These are phyloP conservation scores for Psilanteris sp. DNA, from an alignment of 1,140 invertebrate genomes.

Conservation along the genomic window DNA sequence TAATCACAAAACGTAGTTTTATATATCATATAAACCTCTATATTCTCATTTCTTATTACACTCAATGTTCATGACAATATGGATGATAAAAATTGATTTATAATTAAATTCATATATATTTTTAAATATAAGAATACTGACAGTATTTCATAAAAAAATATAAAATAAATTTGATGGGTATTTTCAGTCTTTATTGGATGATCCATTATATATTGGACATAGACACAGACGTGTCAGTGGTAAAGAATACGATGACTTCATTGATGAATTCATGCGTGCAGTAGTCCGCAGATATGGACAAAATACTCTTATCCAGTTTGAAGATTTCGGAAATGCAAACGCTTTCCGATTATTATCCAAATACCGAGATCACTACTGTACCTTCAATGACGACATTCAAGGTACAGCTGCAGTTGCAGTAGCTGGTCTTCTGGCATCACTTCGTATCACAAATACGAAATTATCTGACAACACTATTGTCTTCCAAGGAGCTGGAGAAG, in stretches of 20 bases:
- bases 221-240: slow-evolving; percentile 90
- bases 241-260: slow-evolving; percentile 91
- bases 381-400: slow-evolving; percentile 98
- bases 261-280: slow-evolving; percentile 98
- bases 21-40: too few species aligned
- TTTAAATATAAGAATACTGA: too few species aligned
- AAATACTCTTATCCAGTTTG: slow-evolving; percentile 93
- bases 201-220: slow-evolving; percentile 95
- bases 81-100: too few species aligned
- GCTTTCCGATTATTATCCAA: slow-evolving; percentile 92
- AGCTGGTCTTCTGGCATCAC: slow-evolving; percentile 92
- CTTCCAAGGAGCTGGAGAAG: slow-evolving; percentile 96
- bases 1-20: too few species aligned
- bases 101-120: too few species aligned
- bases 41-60: too few species aligned
- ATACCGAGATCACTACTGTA: slow-evolving; percentile 92
- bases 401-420: slow-evolving; percentile 94
- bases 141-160: too few species aligned
- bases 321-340: slow-evolving; percentile 96
- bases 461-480: slow-evolving; percentile 91
- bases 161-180: too few species aligned
- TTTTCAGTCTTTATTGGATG: slow-evolving; percentile 85
- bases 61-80: too few species aligned
- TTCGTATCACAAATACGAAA: slow-evolving; percentile 87
- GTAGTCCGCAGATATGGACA: slow-evolving; percentile 90